Evolutionary conservation across 2,113 vertebrate genomes (phyloP).

Genomic region (Emydocephalus ijimae): DNA sequence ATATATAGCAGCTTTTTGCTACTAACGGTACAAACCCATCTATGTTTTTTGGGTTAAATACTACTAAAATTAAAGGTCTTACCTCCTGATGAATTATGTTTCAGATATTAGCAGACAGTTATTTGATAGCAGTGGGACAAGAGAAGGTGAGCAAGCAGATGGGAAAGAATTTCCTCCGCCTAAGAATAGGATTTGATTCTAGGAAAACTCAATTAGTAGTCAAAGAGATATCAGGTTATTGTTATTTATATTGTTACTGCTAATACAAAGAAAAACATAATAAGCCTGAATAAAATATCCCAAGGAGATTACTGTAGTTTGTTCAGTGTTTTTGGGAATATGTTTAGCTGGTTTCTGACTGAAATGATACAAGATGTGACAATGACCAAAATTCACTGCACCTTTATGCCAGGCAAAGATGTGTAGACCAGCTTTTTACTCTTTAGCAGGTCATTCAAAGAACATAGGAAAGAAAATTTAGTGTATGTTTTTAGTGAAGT

Average conservation of each 20-base stretch:
- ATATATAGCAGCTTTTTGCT: slow-evolving; percentile 24
- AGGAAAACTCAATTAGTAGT: background rate
- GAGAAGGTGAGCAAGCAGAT: background rate
- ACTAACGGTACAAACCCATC: background rate
- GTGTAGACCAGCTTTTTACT: background rate
- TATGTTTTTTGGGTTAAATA: background rate
- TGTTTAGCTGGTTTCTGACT: background rate
- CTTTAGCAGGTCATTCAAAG: background rate
- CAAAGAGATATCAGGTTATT: background rate
- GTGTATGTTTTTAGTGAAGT: background rate
- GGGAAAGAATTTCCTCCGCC: background rate
- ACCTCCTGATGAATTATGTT: background rate
- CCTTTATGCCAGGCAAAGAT: background rate
- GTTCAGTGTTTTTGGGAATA: background rate
- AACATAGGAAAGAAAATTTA: background rate
- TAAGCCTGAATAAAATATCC: background rate
- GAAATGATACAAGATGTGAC: background rate
- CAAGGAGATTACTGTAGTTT: background rate
- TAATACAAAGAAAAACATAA: background rate
- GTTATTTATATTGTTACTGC: background rate
- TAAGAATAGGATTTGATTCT: background rate
- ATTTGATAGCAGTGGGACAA: background rate
- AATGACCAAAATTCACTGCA: background rate
- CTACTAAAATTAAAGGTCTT: background rate
- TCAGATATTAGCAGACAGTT: background rate